Conservation (phyloP, 2,113 vertebrate genomes). For the Muscicapa adusta region DNA sequence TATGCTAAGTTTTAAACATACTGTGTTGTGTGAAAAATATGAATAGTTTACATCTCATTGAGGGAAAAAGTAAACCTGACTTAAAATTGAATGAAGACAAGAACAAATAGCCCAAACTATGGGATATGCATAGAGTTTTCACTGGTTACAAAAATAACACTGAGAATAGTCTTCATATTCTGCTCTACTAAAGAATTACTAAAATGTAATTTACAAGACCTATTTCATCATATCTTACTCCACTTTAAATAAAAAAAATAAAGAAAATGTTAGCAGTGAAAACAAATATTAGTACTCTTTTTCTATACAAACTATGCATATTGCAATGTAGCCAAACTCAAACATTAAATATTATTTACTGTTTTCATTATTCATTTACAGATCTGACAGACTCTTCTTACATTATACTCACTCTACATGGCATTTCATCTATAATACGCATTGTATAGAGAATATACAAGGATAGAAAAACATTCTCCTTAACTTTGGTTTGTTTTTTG, state of each 20-base stretch:
- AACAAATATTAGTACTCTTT: neutral
- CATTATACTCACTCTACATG: neutral
- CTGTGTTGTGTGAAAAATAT: neutral
- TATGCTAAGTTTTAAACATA: constrained; percentile 17
- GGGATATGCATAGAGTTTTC: neutral
- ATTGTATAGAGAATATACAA: neutral
- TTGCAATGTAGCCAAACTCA: neutral
- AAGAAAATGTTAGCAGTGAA: neutral
- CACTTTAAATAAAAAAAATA: neutral
- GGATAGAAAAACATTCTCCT: neutral
- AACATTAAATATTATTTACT: neutral
- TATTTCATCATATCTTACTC: neutral
- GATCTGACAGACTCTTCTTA: neutral
- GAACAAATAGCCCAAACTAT: neutral
- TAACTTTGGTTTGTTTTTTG: neutral
- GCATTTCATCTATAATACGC: neutral
- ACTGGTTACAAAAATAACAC: neutral
- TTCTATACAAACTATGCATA: neutral
- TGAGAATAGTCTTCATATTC: neutral
- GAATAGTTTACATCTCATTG: constrained; percentile 30
- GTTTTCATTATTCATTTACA: neutral
- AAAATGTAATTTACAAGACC: neutral
- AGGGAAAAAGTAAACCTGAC: neutral
- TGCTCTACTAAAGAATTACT: neutral
- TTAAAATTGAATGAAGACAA: neutral